Conservation (phyloP, 2,888 invertebrate genomes). For the Drosophila leonis region DNA sequence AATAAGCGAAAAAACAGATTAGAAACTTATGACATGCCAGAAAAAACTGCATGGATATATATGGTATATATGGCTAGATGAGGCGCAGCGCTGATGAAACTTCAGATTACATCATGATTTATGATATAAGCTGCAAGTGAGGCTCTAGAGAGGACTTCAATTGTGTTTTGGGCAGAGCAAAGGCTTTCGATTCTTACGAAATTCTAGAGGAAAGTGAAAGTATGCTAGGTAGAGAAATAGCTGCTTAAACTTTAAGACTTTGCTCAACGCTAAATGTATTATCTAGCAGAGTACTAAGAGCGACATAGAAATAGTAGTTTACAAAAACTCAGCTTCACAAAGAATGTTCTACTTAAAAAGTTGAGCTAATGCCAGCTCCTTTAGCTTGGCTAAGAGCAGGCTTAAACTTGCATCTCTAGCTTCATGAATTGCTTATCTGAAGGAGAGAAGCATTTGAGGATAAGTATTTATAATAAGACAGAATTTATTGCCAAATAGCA, state of each 20-base stretch:
- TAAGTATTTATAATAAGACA: too few relatives aligned
- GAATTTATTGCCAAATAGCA: background rate
- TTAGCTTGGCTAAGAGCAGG: background rate
- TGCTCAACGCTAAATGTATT: too few relatives aligned
- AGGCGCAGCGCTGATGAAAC: slow-evolving; percentile 30
- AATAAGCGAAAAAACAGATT: slow-evolving; percentile 2
- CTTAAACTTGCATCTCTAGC: background rate
- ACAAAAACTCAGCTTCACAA: too few relatives aligned
- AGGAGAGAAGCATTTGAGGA: background rate
- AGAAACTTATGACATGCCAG: slow-evolving; percentile 34
- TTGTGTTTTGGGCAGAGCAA: background rate
- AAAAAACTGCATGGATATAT: slow-evolving; percentile 11
- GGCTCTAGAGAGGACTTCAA: background rate
- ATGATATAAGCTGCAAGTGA: background rate
- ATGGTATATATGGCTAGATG: background rate
- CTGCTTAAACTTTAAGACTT: too few relatives aligned
- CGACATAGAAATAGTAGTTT: background rate
- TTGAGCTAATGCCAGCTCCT: background rate
- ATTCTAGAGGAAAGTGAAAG: background rate
- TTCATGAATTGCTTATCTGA: background rate
- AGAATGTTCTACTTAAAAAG: background rate
- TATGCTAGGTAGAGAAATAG: background rate
- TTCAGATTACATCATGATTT: slow-evolving; percentile 43
- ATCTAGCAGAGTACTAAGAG: background rate
- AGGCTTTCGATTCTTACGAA: background rate